phyloP scores from a whole-genome alignment of 2,888 invertebrate genomes.

The Auanema sp. region DNA sequence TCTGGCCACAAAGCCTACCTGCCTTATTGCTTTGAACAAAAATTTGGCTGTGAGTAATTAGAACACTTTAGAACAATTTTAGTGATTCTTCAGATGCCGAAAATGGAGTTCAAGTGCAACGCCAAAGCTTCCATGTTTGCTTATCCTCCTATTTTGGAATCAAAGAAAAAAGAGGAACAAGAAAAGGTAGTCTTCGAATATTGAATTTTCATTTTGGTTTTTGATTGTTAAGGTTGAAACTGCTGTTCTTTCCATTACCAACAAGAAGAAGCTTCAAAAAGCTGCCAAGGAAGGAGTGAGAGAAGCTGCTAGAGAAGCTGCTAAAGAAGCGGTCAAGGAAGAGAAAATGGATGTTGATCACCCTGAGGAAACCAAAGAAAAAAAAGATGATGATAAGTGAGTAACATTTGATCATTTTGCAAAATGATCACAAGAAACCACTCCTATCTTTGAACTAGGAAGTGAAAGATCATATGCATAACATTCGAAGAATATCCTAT shows the following conservation, averaged over 20 bases:
- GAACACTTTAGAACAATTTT: background rate
- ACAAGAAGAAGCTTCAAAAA: slow-evolving; percentile 81
- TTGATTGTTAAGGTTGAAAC: slow-evolving; percentile 74
- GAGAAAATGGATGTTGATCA: slow-evolving; percentile 36
- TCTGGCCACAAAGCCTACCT: slow-evolving; percentile 92
- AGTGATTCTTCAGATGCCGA: slow-evolving; percentile 69
- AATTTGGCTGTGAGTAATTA: slow-evolving; percentile 74
- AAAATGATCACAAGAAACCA: background rate
- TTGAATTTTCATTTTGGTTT: background rate
- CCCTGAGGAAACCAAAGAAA: slow-evolving; percentile 12
- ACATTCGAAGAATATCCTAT: no score
- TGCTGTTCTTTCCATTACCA: slow-evolving; percentile 93
- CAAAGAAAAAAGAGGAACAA: slow-evolving; percentile 95
- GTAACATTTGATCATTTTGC: slow-evolving; percentile 1
- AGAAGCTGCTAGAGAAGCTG: slow-evolving; percentile 8
- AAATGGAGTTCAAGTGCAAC: slow-evolving; percentile 85
- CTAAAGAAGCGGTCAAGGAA: slow-evolving; percentile 17
- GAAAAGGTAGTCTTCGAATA: slow-evolving; percentile 74
- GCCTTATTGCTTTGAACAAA: slow-evolving; percentile 88
- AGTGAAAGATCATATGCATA: no score
- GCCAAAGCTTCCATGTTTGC: slow-evolving; percentile 92
- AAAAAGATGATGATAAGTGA: slow-evolving; percentile 27
- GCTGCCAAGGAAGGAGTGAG: slow-evolving; percentile 38
- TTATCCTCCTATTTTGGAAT: slow-evolving; percentile 93
- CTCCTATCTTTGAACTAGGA: no score